Conservation (phyloP, 2,797 vertebrate species). For the Enoplosus armatus region DNA sequence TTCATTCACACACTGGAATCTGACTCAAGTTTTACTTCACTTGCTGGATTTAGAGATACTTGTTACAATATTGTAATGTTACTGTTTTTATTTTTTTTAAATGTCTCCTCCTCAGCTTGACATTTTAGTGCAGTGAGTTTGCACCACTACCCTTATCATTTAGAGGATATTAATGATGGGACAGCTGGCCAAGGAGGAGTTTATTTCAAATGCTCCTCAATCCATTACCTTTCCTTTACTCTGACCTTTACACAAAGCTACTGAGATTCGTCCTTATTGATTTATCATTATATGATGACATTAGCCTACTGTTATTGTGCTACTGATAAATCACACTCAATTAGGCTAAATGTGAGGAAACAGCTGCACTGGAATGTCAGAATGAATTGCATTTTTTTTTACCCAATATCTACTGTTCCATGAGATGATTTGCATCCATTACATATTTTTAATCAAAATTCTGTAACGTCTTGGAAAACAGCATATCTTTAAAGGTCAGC, state of each 20-base stretch:
- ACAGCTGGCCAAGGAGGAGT: constrained; percentile 37
- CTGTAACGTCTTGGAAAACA: not conserved
- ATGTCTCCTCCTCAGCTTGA: constrained; percentile 38
- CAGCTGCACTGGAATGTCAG: constrained; percentile 27
- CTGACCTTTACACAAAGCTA: constrained; percentile 67
- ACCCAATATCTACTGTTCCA: not conserved
- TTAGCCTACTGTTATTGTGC: constrained; percentile 50
- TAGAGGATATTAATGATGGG: constrained; percentile 42
- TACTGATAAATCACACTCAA: constrained; percentile 57
- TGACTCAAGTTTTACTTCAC: not conserved
- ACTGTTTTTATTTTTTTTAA: not conserved
- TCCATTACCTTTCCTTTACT: constrained; percentile 44
- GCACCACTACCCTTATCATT: constrained; percentile 18
- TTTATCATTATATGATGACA: constrained; percentile 55
- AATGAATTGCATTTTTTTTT: constrained; percentile 5
- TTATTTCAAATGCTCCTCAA: constrained; percentile 49
- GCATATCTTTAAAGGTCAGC: constrained; percentile 31
- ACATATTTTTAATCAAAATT: constrained; percentile 21
- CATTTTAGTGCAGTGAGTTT: constrained; percentile 40
- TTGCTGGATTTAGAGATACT: constrained; percentile 4
- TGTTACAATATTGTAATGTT: constrained; percentile 9
- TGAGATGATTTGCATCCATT: constrained; percentile 31
- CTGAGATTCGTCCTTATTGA: constrained; percentile 52
- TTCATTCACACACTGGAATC: constrained; percentile 1
- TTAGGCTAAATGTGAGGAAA: constrained; percentile 59